These are phyloP conservation scores for Cheilosia scutellata DNA, from an alignment of 2,888 invertebrate species.

Conservation along the genomic window DNA sequence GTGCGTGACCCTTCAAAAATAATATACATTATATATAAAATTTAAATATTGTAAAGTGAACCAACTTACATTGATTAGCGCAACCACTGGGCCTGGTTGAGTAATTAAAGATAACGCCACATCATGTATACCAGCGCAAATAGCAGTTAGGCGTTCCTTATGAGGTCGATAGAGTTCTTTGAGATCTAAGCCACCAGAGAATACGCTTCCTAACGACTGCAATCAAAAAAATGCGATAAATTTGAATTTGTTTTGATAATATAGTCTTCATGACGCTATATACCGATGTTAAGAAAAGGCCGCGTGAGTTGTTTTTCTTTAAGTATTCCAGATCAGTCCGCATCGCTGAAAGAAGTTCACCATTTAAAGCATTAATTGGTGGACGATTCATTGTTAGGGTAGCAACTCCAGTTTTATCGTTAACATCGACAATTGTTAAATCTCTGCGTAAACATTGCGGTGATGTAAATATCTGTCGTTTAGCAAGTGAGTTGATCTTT, in stretches of 20 bases:
- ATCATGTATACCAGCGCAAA: conserved; percentile 90
- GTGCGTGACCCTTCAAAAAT: conserved; percentile 88
- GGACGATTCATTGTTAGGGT: conserved; percentile 88
- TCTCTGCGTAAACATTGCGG: not conserved
- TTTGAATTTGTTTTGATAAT: conserved; percentile 80
- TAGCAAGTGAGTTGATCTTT: not conserved
- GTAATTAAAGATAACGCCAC: conserved; percentile 90
- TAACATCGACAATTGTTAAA: conserved; percentile 34
- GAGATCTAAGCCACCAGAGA: conserved; percentile 92
- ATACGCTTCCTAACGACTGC: conserved; percentile 88
- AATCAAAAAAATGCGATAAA: not conserved
- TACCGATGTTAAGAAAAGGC: conserved; percentile 91
- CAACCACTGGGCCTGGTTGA: conserved; percentile 88
- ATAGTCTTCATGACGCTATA: conserved; percentile 60
- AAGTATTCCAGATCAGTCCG: conserved; percentile 87
- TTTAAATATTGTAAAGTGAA: not conserved
- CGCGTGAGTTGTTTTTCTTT: conserved; percentile 87
- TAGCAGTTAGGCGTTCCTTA: conserved; percentile 86
- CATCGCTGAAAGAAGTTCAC: conserved; percentile 88
- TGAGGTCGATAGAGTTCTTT: conserved; percentile 92
- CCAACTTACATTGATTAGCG: conserved; percentile 89
- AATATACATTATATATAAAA: not conserved
- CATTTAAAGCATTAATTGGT: conserved; percentile 92
- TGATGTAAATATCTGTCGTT: conserved; percentile 2
- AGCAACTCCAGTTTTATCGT: conserved; percentile 87